Base-by-base conservation (phyloP, 2,797 vertebrate genomes). In the Hipposideros larvatus region DNA sequence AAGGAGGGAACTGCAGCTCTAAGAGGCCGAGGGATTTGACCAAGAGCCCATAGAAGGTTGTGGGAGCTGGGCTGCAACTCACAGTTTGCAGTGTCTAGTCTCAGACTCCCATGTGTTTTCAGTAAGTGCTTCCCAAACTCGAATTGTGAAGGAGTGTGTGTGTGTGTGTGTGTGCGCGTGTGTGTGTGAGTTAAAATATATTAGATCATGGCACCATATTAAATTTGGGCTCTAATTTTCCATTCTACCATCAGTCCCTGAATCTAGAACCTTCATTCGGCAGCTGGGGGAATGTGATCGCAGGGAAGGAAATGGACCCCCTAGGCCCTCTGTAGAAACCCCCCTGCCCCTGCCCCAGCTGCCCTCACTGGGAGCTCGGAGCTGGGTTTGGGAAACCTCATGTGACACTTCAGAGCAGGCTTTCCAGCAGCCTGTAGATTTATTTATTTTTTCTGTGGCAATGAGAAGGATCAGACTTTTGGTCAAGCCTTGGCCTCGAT, bases 391-490 rank as follows among this genome's bases (percentile, higher is more conserved):
- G 90, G 83, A 97, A 96, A 59, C 79, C 83, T 98, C 92, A 73
- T 73, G 55, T 93, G 96, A 94, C 89, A 95, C 94, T 93, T 95
- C 86, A 95, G 85, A 91, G 53, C 68, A 91, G 87, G 14, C 82
- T 96, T 93, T 96, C 94, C 89, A 97, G 95, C 93, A 97, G 94
- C 37, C 63, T 11, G 15, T 91, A 90, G 80, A 97, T 96, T 97
- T 97, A 97, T 98, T 97, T 97, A 93, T 95, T 97, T 95, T 97
- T 95, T 90, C 91, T 96, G 91, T 77, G 91, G 84, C 31, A 16
- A 90, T 97, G 96, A 97, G 96, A 96, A 95, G 89, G 93, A 96
- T 97, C 96, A 94, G 97, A 91, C 92, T 96, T 94, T 96, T 94
- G 97, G 96, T 97, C 98, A 92, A 98, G 96, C 92, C 95, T 98